Base-by-base conservation (phyloP, 2,888 invertebrate species). In the Pinctada fucata region DNA sequence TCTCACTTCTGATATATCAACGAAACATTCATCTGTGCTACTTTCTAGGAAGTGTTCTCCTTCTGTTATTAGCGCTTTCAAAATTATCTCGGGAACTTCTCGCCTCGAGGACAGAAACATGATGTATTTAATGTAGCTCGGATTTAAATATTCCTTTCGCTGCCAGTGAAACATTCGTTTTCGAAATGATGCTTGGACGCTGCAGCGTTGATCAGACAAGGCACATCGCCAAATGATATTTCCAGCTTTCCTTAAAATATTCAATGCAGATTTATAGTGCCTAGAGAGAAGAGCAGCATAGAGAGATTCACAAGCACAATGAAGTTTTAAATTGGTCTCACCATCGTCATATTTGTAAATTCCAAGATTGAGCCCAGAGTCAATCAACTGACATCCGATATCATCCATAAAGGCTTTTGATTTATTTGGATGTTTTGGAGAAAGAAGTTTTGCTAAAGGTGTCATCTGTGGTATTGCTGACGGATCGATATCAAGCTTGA, bases 221-320 rank as follows among this genome's bases (percentile, higher is more conserved):
- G 78, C 72, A 66, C 84, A 84, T 6, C 79, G 71, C 83, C 84
- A 84, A 49, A 84, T 2, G 8, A 75, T 73, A 49, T 64, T 6
- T 2, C 79, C 82, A 3, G 76, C 75, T 45, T 64, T 69, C 3
- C 49, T 51, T 10, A 83, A 72, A 51, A 84, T 58, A 10, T 50
- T 66, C 10, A 75, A 72, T 5, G 75, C 79, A 13, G 79, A 75
- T 4, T 72, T 66, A 79, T 79, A 83, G 63, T 79, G 72, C 6
- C 71, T 72, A 8, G 78, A 72, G 48, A 77, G 68, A 8, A 81
- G 68, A 10, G 81, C 81, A 16, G 68, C 49, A 3, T 76, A 68
- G 16, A 83, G 78, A 47, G 79, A 68, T 70, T 83, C 82, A 72
- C 84, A 84, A 8, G 76, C 79, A 13, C 76, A 71, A 65, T 84